Evolutionary conservation across 2,113 vertebrate species (phyloP).

Genomic region (Peromyscus polionotus): DNA sequence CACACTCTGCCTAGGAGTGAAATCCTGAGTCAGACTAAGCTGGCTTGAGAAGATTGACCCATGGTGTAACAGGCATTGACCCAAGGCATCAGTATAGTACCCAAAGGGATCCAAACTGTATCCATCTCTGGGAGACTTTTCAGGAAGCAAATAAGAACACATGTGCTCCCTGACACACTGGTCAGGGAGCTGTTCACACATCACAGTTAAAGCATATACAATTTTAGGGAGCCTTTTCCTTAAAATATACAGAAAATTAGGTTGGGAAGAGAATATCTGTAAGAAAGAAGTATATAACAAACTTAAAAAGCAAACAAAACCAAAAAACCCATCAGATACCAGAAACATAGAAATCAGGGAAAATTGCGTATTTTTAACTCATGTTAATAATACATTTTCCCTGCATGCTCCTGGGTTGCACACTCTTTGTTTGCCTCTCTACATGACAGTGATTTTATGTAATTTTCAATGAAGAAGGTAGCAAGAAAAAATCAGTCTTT

Average conservation of each 20-base stretch:
- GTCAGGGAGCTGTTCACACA: neutral
- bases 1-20: neutral
- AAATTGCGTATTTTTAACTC: neutral
- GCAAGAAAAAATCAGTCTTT: neutral
- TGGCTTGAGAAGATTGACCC: no score
- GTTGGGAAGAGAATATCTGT: neutral
- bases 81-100: neutral
- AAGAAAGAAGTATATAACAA: neutral
- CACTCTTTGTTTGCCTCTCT: neutral
- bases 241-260: neutral
- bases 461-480: neutral
- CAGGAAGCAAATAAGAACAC: neutral
- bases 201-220: neutral
- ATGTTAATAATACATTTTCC: neutral
- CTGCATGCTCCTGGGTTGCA: no score
- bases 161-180: neutral
- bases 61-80: neutral
- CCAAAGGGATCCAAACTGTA: no score
- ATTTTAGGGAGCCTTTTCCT: neutral
- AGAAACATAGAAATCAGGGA: neutral
- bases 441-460: neutral
- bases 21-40: neutral
- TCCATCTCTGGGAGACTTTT: neutral
- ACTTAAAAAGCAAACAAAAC: neutral
- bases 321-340: neutral